Evolutionary conservation across 2,113 vertebrate species (phyloP).

Genomic region (Clinocottus analis): DNA sequence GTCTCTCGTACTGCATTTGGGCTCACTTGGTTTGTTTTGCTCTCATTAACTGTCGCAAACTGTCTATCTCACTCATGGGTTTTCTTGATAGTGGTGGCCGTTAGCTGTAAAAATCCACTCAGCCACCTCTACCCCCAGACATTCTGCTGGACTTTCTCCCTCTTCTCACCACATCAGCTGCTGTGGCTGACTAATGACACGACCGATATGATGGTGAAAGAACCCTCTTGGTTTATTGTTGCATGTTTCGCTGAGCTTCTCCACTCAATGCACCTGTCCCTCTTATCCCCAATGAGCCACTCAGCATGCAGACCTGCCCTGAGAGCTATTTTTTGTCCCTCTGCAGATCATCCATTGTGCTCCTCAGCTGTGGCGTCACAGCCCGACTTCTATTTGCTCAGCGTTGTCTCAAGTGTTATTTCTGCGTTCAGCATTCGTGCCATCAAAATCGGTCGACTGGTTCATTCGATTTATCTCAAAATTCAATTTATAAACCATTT

Average conservation of each 20-base stretch:
- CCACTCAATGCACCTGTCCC: not conserved
- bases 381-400: not conserved
- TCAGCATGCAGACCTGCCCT: not conserved
- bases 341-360: not conserved
- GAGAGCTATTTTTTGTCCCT: not conserved
- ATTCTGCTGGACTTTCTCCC: too few species aligned
- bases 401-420: too few species aligned
- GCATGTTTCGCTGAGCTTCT: not conserved
- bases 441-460: not conserved
- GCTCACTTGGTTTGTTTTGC: too few species aligned
- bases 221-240: not conserved
- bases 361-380: not conserved
- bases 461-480: not conserved
- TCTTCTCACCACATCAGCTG: too few species aligned
- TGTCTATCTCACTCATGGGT: too few species aligned
- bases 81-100: too few species aligned
- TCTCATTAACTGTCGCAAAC: too few species aligned
- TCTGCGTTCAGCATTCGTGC: not conserved
- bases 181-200: too few species aligned
- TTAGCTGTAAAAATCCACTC: too few species aligned
- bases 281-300: not conserved
- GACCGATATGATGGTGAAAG: not conserved
- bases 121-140: too few species aligned
- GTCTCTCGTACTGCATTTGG: too few species aligned
- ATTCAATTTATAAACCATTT: not conserved